Evolutionary conservation across 2,113 vertebrate species (phyloP).

Genomic region (Phylloscopus whistleri): DNA sequence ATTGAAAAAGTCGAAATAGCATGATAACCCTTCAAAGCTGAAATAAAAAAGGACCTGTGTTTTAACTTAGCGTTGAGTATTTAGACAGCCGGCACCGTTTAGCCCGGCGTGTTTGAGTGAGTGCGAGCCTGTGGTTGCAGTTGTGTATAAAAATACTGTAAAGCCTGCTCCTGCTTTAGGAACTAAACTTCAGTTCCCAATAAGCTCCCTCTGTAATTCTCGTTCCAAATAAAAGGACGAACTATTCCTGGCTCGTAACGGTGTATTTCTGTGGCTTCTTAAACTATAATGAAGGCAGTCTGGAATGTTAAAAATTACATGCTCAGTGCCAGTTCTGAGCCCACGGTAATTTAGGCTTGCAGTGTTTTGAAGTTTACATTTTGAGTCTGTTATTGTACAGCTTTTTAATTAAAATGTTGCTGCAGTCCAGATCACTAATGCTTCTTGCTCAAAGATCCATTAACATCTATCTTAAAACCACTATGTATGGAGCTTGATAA

Average conservation of each 20-base stretch:
- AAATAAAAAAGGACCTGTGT: conserved; percentile 77
- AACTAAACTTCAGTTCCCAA: conserved; percentile 69
- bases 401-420: conserved; percentile 62
- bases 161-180: conserved; percentile 63
- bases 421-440: not conserved
- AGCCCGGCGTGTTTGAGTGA: conserved; percentile 69
- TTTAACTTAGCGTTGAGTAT: conserved; percentile 65
- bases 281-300: conserved; percentile 72
- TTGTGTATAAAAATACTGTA: conserved; percentile 77
- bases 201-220: conserved; percentile 77
- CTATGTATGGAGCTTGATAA: not conserved
- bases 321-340: conserved; percentile 55
- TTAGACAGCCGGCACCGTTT: conserved; percentile 87
- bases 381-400: conserved; percentile 58
- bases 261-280: conserved; percentile 82
- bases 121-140: conserved; percentile 74
- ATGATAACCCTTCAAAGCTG: conserved; percentile 74
- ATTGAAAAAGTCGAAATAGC: conserved; percentile 70
- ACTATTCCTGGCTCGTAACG: conserved; percentile 79
- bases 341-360: conserved; percentile 66
- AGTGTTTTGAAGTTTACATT: conserved; percentile 50
- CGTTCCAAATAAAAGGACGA: conserved; percentile 83
- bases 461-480: conserved; percentile 24
- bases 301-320: conserved; percentile 76
- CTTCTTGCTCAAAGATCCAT: not conserved